Percentiles rank a stretch among this genome's conserved stretches.
phyloP scores from a whole-genome alignment of 2,113 vertebrate genomes.

The Pungitius pungitius region DNA sequence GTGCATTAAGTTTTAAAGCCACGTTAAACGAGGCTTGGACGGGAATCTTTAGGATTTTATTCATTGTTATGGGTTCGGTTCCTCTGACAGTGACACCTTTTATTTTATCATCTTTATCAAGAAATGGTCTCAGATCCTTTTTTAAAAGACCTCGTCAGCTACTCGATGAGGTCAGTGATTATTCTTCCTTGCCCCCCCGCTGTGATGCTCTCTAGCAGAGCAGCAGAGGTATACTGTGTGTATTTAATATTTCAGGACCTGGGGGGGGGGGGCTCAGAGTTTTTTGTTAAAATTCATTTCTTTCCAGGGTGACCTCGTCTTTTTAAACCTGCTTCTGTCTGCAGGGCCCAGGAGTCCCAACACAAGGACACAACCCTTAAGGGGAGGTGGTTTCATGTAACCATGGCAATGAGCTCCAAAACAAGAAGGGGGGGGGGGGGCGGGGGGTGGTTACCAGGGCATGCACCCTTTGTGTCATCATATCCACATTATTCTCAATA shows the following conservation, averaged over 20 bases:
- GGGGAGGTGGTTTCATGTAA: constrained; percentile 22
- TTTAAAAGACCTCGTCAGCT: too few species aligned
- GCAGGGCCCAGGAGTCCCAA: constrained; percentile 39
- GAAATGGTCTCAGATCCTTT: too few species aligned
- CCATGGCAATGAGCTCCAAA: constrained; percentile 11
- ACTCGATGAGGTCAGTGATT: too few species aligned
- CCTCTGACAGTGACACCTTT: too few species aligned
- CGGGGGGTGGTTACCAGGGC: neutral
- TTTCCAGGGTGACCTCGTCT: constrained; percentile 54
- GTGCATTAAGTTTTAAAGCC: constrained; percentile 48
- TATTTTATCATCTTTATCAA: too few species aligned
- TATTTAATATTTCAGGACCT: neutral
- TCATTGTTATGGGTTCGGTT: too few species aligned
- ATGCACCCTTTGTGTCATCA: neutral
- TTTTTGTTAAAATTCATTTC: too few species aligned
- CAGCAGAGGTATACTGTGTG: neutral
- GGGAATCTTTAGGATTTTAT: too few species aligned
- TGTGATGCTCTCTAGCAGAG: neutral
- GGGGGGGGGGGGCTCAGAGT: constrained; percentile 8
- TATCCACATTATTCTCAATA: neutral
- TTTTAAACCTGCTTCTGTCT: constrained; percentile 52
- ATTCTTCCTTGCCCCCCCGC: too few species aligned
- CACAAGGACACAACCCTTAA: constrained; percentile 49
- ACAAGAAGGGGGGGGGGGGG: neutral
- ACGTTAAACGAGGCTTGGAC: neutral